Evolutionary conservation across 1,140 invertebrate species (phyloP).

Genomic region (Centruroides vittatus): DNA sequence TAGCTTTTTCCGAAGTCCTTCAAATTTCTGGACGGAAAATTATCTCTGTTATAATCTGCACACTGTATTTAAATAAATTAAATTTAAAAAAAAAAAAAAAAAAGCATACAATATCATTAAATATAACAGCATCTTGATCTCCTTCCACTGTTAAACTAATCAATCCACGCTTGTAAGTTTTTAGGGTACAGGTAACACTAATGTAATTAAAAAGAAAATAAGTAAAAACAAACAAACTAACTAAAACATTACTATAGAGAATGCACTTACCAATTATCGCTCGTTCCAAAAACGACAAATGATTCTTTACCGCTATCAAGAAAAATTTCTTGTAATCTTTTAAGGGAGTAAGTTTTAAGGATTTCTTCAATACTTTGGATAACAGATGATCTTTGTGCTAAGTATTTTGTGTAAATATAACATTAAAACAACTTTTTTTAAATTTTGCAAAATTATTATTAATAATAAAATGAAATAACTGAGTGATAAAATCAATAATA

Average conservation of each 20-base stretch:
- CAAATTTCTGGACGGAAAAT: conserved; percentile 6
- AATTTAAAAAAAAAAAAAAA: background rate
- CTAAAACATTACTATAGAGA: background rate
- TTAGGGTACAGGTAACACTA: conserved; percentile 5
- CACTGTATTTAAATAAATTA: background rate
- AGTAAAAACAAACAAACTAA: background rate
- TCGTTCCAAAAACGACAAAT: conserved; percentile 4
- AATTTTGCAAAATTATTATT: conserved; percentile 39
- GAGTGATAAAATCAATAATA: conserved; percentile 4
- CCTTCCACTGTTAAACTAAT: conserved; percentile 12
- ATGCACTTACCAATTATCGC: conserved; percentile 2
- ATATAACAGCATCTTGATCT: background rate
- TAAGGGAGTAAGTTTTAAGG: conserved; percentile 36
- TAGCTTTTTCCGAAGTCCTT: conserved; percentile 10
- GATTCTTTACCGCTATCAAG: background rate
- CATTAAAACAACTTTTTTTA: conserved; percentile 39
- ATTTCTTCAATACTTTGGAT: conserved; percentile 40
- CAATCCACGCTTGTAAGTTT: conserved; percentile 6
- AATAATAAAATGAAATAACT: conserved; percentile 33
- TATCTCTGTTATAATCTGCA: background rate
- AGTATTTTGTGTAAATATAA: conserved; percentile 42
- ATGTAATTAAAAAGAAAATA: background rate
- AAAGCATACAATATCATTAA: background rate
- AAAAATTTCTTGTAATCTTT: conserved; percentile 4
- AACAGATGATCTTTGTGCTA: conserved; percentile 35